These are phyloP conservation scores for Rhamphomyia laevipes DNA, from an alignment of 2,888 invertebrate genomes.

Conservation along the genomic window DNA sequence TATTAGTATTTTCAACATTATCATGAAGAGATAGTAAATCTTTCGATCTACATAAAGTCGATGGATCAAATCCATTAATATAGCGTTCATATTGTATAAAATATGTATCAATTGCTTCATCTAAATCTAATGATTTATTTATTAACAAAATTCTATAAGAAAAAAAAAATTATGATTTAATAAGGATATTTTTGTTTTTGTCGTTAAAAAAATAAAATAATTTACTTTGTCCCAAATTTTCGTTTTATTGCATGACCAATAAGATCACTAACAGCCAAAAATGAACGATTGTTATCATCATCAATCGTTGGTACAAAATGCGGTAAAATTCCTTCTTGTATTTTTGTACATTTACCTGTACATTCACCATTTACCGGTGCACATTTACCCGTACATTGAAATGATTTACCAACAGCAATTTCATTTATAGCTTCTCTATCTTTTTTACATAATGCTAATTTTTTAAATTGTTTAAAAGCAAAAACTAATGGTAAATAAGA, in stretches of 20 bases:
- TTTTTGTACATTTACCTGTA: neutral
- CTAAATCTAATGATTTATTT: conserved; percentile 12
- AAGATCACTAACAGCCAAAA: conserved; percentile 8
- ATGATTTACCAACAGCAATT: conserved; percentile 14
- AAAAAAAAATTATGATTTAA: neutral
- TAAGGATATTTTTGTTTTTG: too few species aligned
- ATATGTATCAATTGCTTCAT: conserved; percentile 13
- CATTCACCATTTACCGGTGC: neutral
- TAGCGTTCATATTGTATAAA: conserved; percentile 11
- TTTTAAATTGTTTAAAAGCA: conserved; percentile 17
- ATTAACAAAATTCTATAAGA: conserved; percentile 11
- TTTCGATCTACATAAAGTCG: too few species aligned
- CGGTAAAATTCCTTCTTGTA: conserved; percentile 9
- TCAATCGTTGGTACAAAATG: conserved; percentile 9
- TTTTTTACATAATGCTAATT: conserved; percentile 9
- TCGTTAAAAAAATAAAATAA: neutral
- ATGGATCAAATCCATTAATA: conserved; percentile 4
- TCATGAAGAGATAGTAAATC: neutral
- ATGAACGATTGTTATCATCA: conserved; percentile 4
- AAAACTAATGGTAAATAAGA: conserved; percentile 14
- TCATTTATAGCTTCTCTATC: conserved; percentile 14
- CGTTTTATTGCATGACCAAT: conserved; percentile 10
- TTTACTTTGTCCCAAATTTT: conserved; percentile 12
- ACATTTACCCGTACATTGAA: neutral
- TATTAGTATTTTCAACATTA: neutral